A percentile compares a stretch with the other conserved stretches of the same genome.
These are phyloP conservation scores for Myotis findleyi DNA, from an alignment of 2,797 vertebrate species.

Conservation along the genomic window DNA sequence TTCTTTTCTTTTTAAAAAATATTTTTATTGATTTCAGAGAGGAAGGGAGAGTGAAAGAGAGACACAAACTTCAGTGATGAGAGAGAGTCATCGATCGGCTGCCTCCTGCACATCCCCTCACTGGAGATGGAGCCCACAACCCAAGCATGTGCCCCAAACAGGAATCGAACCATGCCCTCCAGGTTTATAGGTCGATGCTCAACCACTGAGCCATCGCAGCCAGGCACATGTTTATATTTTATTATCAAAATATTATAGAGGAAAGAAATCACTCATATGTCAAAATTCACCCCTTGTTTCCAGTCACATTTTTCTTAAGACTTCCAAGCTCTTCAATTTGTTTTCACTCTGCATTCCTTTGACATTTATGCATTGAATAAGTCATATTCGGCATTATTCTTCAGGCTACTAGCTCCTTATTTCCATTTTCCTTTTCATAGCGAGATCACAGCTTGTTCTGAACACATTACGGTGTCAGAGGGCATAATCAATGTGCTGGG, in stretches of 20 bases:
- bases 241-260: neutral
- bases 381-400: neutral
- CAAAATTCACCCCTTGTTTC: constrained; percentile 10
- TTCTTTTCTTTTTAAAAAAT: neutral
- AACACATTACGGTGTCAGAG: neutral
- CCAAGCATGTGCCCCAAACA: too few relatives aligned
- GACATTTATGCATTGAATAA: constrained; percentile 3
- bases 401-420: neutral
- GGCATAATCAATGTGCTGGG: neutral
- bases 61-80: too few relatives aligned
- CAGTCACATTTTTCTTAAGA: neutral
- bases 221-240: neutral
- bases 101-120: too few relatives aligned
- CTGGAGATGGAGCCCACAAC: too few relatives aligned
- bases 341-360: neutral
- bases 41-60: too few relatives aligned
- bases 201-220: too few relatives aligned
- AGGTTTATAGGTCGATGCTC: too few relatives aligned
- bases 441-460: neutral
- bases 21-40: too few relatives aligned
- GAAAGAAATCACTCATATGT: neutral
- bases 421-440: constrained; percentile 24
- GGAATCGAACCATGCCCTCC: too few relatives aligned
- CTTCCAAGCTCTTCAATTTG: neutral
- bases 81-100: too few relatives aligned